Evolutionary conservation across 2,888 invertebrate genomes (phyloP).

Genomic region (Drosophila greeni): DNA sequence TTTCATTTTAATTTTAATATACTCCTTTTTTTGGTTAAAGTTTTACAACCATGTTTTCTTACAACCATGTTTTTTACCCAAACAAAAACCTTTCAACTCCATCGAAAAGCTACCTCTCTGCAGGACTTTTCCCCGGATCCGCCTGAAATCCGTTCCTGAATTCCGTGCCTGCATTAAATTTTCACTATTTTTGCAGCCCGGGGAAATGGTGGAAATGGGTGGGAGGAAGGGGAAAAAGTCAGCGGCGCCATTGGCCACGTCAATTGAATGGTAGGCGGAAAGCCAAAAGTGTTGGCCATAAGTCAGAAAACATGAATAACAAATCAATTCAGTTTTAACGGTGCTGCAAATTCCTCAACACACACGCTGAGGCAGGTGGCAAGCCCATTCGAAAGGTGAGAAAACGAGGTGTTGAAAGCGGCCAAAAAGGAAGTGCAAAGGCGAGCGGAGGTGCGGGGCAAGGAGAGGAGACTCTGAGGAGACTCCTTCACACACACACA

Average conservation of each 20-base stretch:
- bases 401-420: slow-evolving; percentile 53
- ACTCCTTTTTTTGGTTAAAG: not conserved
- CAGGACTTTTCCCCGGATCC: not conserved
- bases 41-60: not conserved
- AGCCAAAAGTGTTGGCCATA: slow-evolving; percentile 74
- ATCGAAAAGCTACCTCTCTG: not conserved
- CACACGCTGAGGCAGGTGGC: slow-evolving; percentile 18
- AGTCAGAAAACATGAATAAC: slow-evolving; percentile 76
- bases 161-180: slow-evolving; percentile 62
- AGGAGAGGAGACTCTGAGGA: slow-evolving; percentile 24
- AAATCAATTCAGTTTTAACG: slow-evolving; percentile 75
- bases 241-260: slow-evolving; percentile 51
- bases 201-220: not conserved
- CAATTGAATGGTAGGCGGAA: slow-evolving; percentile 68
- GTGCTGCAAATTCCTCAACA: slow-evolving; percentile 56
- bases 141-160: slow-evolving; percentile 27
- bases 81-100: not conserved
- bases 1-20: not conserved
- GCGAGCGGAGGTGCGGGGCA: slow-evolving; percentile 6
- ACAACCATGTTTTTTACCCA: not conserved
- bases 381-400: slow-evolving; percentile 59
- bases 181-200: slow-evolving; percentile 59
- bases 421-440: slow-evolving; percentile 48
- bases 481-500: slow-evolving; percentile 24
- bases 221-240: slow-evolving; percentile 14